Evolutionary conservation across 2,113 vertebrate genomes (phyloP).

Genomic region (Talpa occidentalis): DNA sequence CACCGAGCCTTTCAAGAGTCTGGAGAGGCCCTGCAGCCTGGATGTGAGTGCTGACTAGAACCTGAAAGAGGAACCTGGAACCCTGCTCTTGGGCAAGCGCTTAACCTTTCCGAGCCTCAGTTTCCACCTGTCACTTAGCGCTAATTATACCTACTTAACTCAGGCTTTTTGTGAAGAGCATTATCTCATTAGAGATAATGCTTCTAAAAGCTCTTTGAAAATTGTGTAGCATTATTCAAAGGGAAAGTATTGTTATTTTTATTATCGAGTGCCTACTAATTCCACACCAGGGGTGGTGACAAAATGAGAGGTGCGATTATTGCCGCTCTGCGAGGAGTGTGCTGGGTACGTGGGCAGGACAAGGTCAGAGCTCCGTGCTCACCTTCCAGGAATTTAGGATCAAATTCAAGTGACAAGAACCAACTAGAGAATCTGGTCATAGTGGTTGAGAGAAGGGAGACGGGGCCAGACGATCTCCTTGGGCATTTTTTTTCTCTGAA

Average conservation of each 20-base stretch:
- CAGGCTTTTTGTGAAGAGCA: slow-evolving; percentile 44
- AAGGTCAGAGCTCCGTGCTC: not conserved
- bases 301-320: not conserved
- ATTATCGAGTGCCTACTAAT: slow-evolving; percentile 52
- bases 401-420: not conserved
- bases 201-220: slow-evolving; percentile 71
- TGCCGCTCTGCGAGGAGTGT: not conserved
- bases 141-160: slow-evolving; percentile 63
- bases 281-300: not conserved
- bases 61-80: slow-evolving; percentile 14
- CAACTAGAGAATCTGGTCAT: not conserved
- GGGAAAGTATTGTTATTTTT: slow-evolving; percentile 65
- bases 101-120: slow-evolving; percentile 58
- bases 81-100: slow-evolving; percentile 27
- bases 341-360: not conserved
- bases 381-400: not conserved
- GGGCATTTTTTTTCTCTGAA: not conserved
- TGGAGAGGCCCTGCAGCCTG: not conserved
- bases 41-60: not conserved
- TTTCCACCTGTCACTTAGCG: slow-evolving; percentile 61
- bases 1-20: not conserved
- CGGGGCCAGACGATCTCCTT: not conserved
- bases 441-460: not conserved
- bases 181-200: slow-evolving; percentile 71
- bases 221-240: slow-evolving; percentile 47